phyloP scores from a whole-genome alignment of 1,140 invertebrate genomes.

The Anadara kagoshimensis region DNA sequence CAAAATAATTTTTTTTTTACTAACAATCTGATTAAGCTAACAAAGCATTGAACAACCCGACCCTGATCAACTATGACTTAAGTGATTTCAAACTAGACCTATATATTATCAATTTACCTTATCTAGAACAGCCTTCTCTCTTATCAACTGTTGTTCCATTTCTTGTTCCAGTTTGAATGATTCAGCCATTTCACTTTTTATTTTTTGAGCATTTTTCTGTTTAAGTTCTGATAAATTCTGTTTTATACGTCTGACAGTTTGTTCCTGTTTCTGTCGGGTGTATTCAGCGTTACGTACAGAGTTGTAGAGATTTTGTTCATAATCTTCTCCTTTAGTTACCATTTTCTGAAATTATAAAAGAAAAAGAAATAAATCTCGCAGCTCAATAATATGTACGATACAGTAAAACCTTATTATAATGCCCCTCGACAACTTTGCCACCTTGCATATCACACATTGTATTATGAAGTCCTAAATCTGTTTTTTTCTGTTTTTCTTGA shows the following conservation, averaged over 20 bases:
- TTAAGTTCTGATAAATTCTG: conserved; percentile 57
- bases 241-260: conserved; percentile 57
- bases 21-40: too few relatives aligned
- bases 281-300: conserved; percentile 67
- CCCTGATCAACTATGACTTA: too few relatives aligned
- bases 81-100: too few relatives aligned
- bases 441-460: too few relatives aligned
- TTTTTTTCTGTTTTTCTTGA: too few relatives aligned
- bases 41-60: too few relatives aligned
- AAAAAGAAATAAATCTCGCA: too few relatives aligned
- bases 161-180: conserved; percentile 54
- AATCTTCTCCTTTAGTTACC: conserved; percentile 65
- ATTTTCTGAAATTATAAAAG: conserved; percentile 57
- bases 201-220: conserved; percentile 58
- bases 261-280: conserved; percentile 67
- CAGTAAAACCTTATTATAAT: too few relatives aligned
- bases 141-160: conserved; percentile 57
- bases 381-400: too few relatives aligned
- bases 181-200: conserved; percentile 57
- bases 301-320: conserved; percentile 62
- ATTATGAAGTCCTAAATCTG: too few relatives aligned
- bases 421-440: too few relatives aligned
- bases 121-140: conserved; percentile 66
- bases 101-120: conserved; percentile 52
- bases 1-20: too few relatives aligned